A percentile compares a stretch with the other conserved stretches of the same genome.
Evolutionary conservation across 2,888 invertebrate genomes (phyloP).

Genomic region (Busseola fusca): DNA sequence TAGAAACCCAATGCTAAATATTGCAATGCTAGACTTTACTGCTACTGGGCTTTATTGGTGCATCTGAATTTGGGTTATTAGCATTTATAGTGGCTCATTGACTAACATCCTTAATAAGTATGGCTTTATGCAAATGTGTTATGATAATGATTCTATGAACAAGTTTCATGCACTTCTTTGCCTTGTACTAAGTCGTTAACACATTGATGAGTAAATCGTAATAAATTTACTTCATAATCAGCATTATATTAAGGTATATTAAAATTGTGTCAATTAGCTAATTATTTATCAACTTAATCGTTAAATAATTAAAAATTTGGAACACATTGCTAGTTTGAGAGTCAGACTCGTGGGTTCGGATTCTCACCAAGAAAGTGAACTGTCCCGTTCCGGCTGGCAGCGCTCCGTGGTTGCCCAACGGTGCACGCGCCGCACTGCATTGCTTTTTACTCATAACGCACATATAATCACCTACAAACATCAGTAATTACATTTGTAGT

Average conservation of each 20-base stretch:
- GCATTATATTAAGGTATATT: background rate
- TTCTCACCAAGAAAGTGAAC: conserved; percentile 83
- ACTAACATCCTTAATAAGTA: conserved; percentile 16
- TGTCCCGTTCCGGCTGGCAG: conserved; percentile 75
- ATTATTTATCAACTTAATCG: conserved; percentile 1
- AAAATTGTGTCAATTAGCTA: background rate
- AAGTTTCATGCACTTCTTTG: conserved; percentile 5
- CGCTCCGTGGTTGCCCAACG: conserved; percentile 70
- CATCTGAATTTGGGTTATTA: conserved; percentile 38
- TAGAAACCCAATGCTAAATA: conserved; percentile 63
- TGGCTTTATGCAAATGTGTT: conserved; percentile 23
- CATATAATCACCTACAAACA: conserved; percentile 51
- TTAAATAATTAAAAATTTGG: conserved; percentile 20
- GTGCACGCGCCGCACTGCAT: conserved; percentile 47
- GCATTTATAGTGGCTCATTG: conserved; percentile 26
- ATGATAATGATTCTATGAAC: conserved; percentile 28
- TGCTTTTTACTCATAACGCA: conserved; percentile 52
- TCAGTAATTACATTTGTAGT: conserved; percentile 45
- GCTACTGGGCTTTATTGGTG: conserved; percentile 27
- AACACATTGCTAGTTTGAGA: conserved; percentile 23
- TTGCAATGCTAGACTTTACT: conserved; percentile 48
- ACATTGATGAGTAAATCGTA: conserved; percentile 23
- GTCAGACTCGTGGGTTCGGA: conserved; percentile 53
- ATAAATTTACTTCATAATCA: background rate
- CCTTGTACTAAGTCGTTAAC: conserved; percentile 9